These are phyloP conservation scores for Pomatostomus ruficeps DNA, from an alignment of 2,113 vertebrate species.

Conservation along the genomic window DNA sequence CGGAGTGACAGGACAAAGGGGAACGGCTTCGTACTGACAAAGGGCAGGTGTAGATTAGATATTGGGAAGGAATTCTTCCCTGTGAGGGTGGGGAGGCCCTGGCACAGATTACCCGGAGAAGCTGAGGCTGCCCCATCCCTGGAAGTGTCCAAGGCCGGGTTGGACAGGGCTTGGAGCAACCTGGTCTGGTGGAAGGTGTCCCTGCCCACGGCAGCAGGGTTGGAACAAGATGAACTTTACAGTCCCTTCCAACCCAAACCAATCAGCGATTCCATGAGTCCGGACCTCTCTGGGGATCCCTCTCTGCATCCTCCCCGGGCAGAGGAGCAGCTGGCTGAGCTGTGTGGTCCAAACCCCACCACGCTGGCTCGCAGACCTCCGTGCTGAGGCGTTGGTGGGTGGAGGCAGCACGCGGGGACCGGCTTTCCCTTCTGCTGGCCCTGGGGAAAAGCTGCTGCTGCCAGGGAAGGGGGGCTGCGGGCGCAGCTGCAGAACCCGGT, in stretches of 20 bases:
- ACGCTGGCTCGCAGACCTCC: fast-evolving
- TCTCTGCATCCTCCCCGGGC: neutral
- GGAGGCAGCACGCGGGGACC: neutral
- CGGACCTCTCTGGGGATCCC: neutral
- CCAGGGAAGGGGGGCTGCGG: neutral
- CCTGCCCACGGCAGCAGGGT: too few species aligned
- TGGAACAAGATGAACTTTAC: neutral
- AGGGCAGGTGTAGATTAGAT: neutral
- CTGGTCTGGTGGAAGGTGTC: neutral
- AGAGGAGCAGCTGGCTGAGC: neutral
- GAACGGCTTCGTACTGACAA: neutral
- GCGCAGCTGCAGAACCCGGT: neutral
- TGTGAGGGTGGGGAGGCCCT: neutral
- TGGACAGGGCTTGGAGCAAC: neutral
- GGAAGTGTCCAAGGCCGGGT: neutral
- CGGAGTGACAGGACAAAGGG: neutral
- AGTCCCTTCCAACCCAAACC: neutral
- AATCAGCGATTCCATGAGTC: neutral
- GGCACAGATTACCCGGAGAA: neutral
- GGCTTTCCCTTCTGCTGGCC: neutral
- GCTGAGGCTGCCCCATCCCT: neutral
- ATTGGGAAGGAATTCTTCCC: neutral
- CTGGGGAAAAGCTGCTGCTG: neutral
- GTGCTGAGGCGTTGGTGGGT: neutral
- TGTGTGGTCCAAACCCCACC: neutral